phyloP scores from a whole-genome alignment of 30 jellyfish, hydroid and myxozoan genomes.

The Phacellophora camtschatica region DNA sequence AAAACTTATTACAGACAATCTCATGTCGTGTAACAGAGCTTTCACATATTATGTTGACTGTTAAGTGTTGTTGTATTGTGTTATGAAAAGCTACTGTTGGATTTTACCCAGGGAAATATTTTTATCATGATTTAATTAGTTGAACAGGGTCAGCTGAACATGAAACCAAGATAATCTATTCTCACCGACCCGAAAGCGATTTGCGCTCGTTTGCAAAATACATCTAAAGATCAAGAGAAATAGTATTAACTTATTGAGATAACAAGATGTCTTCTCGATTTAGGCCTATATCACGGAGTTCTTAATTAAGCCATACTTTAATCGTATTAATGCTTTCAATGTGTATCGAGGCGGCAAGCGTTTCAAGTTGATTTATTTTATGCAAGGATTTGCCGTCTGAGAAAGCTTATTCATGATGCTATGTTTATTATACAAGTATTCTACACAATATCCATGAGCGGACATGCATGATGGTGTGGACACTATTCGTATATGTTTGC shows the following conservation, averaged over 20 bases:
- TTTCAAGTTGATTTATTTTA: conserved; percentile 3
- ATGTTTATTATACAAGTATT: too few species aligned
- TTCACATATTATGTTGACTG: too few species aligned
- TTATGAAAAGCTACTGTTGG: neutral
- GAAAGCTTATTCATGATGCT: too few species aligned
- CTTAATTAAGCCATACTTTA: conserved; percentile 30
- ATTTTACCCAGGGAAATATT: neutral
- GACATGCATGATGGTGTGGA: too few species aligned
- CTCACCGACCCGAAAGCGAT: conserved; percentile 38
- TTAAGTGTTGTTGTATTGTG: neutral
- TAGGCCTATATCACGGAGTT: conserved; percentile 10
- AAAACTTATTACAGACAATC: too few species aligned
- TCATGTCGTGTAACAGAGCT: too few species aligned
- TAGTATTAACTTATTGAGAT: conserved; percentile 9
- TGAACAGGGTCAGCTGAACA: conserved; percentile 15
- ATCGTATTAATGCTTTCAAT: conserved; percentile 39
- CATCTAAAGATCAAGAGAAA: conserved; percentile 29
- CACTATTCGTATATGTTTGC: too few species aligned
- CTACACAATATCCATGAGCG: too few species aligned
- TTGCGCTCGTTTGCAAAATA: conserved; percentile 27
- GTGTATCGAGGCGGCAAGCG: conserved; percentile 55
- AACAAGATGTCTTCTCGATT: conserved; percentile 58
- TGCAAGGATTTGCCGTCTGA: neutral
- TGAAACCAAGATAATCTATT: conserved; percentile 41
- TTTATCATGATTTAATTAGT: neutral